phyloP scores from a whole-genome alignment of 1,140 invertebrate genomes.

The Apis cerana region DNA sequence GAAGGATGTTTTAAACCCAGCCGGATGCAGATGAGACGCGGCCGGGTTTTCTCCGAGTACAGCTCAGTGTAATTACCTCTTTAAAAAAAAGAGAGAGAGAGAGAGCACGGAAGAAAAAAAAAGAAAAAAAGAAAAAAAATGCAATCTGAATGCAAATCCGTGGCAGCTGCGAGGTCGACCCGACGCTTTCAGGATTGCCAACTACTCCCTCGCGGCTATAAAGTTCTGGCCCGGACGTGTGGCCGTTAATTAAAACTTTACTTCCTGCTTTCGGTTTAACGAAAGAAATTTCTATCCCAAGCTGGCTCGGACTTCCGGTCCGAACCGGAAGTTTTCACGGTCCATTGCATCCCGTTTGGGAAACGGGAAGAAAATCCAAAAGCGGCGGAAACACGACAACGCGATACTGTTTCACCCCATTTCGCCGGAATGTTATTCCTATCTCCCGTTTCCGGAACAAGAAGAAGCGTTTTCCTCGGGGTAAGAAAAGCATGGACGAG shows the following conservation, averaged over 20 bases:
- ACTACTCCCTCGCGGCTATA: conserved; percentile 69
- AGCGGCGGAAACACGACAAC: too few species aligned
- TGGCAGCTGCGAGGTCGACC: conserved; percentile 72
- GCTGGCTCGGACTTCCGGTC: conserved; percentile 32
- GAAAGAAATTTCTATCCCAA: conserved; percentile 62
- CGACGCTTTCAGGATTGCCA: conserved; percentile 72
- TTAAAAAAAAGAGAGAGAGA: conserved; percentile 51
- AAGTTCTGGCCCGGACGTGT: conserved; percentile 73
- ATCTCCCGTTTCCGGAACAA: not conserved
- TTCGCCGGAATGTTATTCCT: not conserved
- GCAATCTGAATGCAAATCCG: conserved; percentile 78
- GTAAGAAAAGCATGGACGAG: not conserved
- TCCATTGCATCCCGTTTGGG: conserved; percentile 4
- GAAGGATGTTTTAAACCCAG: conserved; percentile 34
- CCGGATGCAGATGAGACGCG: conserved; percentile 57
- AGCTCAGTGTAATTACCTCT: conserved; percentile 69
- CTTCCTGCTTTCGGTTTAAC: conserved; percentile 70
- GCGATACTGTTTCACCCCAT: conserved; percentile 11
- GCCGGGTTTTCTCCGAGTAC: conserved; percentile 15
- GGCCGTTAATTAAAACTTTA: conserved; percentile 78
- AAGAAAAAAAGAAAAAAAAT: conserved; percentile 53
- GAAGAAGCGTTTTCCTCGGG: not conserved
- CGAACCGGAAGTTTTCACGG: conserved; percentile 44
- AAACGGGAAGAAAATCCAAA: not conserved
- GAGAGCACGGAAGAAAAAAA: conserved; percentile 36